Percentiles rank a stretch among this genome's conserved stretches.
phyloP scores from a whole-genome alignment of 1,140 invertebrate genomes.

The Drosophila sulfurigaster region DNA sequence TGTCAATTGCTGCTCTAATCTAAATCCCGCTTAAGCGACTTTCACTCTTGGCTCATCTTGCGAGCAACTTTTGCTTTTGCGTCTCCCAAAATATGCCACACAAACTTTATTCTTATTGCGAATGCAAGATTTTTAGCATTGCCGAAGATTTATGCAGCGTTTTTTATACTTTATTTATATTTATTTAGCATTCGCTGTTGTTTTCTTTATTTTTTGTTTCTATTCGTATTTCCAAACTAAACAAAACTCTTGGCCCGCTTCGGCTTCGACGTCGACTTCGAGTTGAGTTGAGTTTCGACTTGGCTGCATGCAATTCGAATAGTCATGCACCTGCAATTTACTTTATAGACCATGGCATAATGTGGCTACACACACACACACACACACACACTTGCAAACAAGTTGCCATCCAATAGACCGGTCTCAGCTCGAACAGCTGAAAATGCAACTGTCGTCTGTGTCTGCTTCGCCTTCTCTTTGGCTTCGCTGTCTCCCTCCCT shows the following conservation, averaged over 20 bases:
- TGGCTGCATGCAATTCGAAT: conserved; percentile 73
- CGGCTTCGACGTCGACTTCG: conserved; percentile 25
- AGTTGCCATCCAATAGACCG: conserved; percentile 67
- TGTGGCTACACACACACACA: conserved; percentile 58
- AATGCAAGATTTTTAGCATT: conserved; percentile 42
- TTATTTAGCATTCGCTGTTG: conserved; percentile 38
- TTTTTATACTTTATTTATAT: conserved; percentile 11
- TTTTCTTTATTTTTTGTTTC: background rate
- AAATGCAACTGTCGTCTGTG: conserved; percentile 56
- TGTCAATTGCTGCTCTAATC: conserved; percentile 1
- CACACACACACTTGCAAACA: conserved; percentile 21
- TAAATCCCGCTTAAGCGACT: conserved; percentile 5
- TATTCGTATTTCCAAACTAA: conserved; percentile 17
- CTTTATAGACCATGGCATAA: conserved; percentile 84
- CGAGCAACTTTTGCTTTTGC: conserved; percentile 21
- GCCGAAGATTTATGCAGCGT: conserved; percentile 63
- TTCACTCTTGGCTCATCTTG: conserved; percentile 23
- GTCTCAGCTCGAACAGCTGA: conserved; percentile 74
- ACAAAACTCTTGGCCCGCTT: conserved; percentile 42
- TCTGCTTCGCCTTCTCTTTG: conserved; percentile 2
- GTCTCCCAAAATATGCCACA: background rate
- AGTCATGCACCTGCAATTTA: conserved; percentile 85
- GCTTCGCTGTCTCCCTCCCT: background rate
- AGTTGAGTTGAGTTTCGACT: conserved; percentile 34
- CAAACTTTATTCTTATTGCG: conserved; percentile 18